Percentiles rank a stretch among this genome's conserved stretches.
phyloP scores from a whole-genome alignment of 2,113 vertebrate species.

The Naja naja region DNA sequence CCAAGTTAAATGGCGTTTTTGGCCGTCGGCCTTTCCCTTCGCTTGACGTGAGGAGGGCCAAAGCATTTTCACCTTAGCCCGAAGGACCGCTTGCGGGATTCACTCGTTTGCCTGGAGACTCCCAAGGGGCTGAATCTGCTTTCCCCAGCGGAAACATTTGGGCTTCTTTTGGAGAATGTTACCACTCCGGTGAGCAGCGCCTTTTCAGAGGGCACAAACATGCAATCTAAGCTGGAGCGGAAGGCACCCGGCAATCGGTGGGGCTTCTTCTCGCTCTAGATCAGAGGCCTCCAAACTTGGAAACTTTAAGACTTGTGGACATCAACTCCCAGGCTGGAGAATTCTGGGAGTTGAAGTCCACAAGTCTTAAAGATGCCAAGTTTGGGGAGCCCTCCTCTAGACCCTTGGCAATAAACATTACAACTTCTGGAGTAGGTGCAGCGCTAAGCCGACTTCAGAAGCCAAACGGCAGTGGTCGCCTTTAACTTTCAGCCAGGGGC shows the following conservation, averaged over 20 bases:
- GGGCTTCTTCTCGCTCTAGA: no score
- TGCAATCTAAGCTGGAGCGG: not conserved
- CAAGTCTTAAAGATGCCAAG: no score
- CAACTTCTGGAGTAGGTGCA: not conserved
- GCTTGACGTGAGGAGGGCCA: conserved; percentile 2
- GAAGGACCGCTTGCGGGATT: not conserved
- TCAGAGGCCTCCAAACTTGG: no score
- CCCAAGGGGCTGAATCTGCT: not conserved
- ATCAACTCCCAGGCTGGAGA: no score
- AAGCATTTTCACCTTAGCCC: not conserved
- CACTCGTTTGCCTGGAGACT: not conserved
- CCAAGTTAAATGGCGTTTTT: conserved; percentile 59
- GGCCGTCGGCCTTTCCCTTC: not conserved
- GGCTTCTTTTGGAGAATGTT: not conserved
- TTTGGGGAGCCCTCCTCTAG: no score
- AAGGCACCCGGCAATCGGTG: not conserved
- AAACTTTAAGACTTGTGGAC: no score
- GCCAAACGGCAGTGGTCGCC: no score
- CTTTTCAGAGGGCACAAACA: not conserved
- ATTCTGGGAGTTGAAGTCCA: no score
- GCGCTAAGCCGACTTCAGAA: not conserved
- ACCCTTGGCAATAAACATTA: not conserved
- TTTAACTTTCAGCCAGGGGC: not conserved
- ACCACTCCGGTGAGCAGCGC: not conserved
- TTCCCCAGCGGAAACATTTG: not conserved